Base-by-base conservation (phyloP, 2,888 invertebrate species). In the Latrodectus elegans region DNA sequence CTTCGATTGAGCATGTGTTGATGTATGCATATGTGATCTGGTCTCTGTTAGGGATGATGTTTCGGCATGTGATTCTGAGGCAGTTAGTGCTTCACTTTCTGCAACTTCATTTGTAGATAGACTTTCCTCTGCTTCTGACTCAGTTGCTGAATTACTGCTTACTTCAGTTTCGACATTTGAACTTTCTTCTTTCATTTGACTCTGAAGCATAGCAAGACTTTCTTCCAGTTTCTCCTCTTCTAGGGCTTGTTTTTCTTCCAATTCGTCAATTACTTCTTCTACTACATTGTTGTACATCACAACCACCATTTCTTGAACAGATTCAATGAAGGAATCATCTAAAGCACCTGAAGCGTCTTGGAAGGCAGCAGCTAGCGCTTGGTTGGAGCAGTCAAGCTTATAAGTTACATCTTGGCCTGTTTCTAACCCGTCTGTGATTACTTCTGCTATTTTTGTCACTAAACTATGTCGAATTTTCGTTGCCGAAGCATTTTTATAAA, bases 241-340 rank as follows among this genome's bases (percentile, higher is more conserved):
- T 53, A 15, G 14, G 12, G 67, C 73, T 53, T 8, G 14, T 51
- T 74, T 60, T 49, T 75, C 72, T 71, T 81, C 81, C 12, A 52
- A 15, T 86, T 86, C 84, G 51, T 84, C 74, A 15, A 79, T 51
- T 64, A 74, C 38, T 6, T 81, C 86, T 81, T 81, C 86, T 3
- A 87, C 49, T 8, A 81, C 86, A 64, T 72, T 77, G 26, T 87
- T 87, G n/a, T 73, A 67, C 81, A 87, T 87, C 1, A 77, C 72
- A 15, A 80, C 49, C 12, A 77, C 72, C n/a, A 87, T 67, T 11
- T 87, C 86, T 22, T 53, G n/a, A 51, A 87, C 64, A 6, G 77
- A 26, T 26, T 87, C 81, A 8, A 87, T 65, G 17, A 87, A 77
- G 10, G 53, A 67, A 4, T 77, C 77, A 38, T 87, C 86, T 4